Evolutionary conservation across 2,888 invertebrate genomes (phyloP).

Genomic region (Drosophila pegasa): DNA sequence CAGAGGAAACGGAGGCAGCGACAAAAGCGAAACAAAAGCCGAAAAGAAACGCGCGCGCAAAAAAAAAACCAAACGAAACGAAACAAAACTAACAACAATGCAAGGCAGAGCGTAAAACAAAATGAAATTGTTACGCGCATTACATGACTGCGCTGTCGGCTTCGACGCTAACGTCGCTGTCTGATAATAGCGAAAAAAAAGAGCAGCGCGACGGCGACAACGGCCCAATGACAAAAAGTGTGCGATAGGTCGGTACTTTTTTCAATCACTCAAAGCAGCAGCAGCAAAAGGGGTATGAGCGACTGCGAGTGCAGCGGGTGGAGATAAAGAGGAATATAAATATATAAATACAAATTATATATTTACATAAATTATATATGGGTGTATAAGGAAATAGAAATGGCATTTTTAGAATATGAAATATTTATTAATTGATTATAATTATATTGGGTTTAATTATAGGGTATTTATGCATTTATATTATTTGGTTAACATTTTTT

Average conservation of each 20-base stretch:
- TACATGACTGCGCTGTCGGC: slow-evolving; percentile 50
- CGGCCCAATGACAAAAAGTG: slow-evolving; percentile 76
- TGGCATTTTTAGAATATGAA: neutral
- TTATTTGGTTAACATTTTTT: neutral
- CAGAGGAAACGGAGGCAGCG: slow-evolving; percentile 40
- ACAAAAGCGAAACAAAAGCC: slow-evolving; percentile 25
- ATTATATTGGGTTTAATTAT: too few species aligned
- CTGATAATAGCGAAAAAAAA: slow-evolving; percentile 64
- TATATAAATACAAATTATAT: neutral
- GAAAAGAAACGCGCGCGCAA: slow-evolving; percentile 15
- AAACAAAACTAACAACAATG: slow-evolving; percentile 30
- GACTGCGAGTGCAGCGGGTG: neutral
- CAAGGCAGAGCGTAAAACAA: slow-evolving; percentile 48
- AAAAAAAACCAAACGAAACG: slow-evolving; percentile 9
- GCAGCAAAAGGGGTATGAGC: slow-evolving; percentile 13
- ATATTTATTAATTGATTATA: too few species aligned
- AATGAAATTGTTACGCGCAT: slow-evolving; percentile 73
- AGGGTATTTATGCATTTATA: slow-evolving; percentile 11
- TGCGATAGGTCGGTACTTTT: slow-evolving; percentile 77
- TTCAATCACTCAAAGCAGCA: slow-evolving; percentile 14
- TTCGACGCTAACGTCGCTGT: slow-evolving; percentile 43
- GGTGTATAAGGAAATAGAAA: neutral
- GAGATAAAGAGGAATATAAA: neutral
- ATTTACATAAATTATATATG: neutral
- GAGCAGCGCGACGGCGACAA: slow-evolving; percentile 40